These are phyloP conservation scores for Epinotia brunnichana DNA, from an alignment of 2,888 invertebrate species.

Conservation along the genomic window DNA sequence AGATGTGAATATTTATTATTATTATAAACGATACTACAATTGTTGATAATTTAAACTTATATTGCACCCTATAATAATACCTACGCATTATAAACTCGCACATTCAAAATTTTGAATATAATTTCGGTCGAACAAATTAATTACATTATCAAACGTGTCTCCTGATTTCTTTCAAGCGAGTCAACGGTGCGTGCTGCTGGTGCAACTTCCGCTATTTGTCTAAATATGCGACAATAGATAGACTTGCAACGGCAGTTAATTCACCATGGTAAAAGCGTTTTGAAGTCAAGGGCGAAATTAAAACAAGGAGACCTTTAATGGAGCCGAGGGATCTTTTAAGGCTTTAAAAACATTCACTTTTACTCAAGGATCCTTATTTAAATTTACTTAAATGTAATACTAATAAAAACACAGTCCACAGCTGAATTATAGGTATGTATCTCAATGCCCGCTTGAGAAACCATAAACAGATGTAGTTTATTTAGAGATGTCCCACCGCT, in stretches of 20 bases:
- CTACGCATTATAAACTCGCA: not conserved
- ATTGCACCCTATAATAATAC: not conserved
- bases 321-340: not conserved
- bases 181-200: slow-evolving; percentile 50
- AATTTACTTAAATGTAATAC: slow-evolving; percentile 21
- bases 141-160: slow-evolving; percentile 26
- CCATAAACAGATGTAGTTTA: slow-evolving; percentile 71
- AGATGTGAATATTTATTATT: not conserved
- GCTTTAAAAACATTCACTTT: not conserved
- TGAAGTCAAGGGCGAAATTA: slow-evolving; percentile 25
- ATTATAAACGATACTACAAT: too few relatives aligned
- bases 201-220: slow-evolving; percentile 69
- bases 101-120: slow-evolving; percentile 2
- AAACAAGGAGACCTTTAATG: slow-evolving; percentile 33
- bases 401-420: slow-evolving; percentile 45
- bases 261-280: slow-evolving; percentile 40
- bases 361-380: not conserved
- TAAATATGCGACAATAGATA: slow-evolving; percentile 63
- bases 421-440: slow-evolving; percentile 51
- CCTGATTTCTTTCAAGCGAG: slow-evolving; percentile 34
- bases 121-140: slow-evolving; percentile 19
- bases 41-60: not conserved
- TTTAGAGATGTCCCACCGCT: slow-evolving; percentile 69
- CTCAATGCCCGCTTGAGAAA: slow-evolving; percentile 54
- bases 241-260: slow-evolving; percentile 40